phyloP scores from a whole-genome alignment of 2,113 vertebrate species.

The Mustelus asterias region DNA sequence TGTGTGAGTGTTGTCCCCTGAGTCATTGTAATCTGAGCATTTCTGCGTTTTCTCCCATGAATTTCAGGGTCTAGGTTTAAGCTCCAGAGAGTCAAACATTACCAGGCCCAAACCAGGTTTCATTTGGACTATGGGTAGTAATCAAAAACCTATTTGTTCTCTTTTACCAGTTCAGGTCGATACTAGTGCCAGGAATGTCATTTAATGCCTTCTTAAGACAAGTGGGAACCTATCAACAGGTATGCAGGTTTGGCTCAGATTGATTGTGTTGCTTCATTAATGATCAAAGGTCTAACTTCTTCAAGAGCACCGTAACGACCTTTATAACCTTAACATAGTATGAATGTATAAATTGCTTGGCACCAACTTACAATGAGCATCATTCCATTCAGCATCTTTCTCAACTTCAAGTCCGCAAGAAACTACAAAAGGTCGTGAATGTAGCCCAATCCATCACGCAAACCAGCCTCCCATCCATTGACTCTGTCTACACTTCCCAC shows the following conservation, averaged over 20 bases:
- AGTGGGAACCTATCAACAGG: background rate
- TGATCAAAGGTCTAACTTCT: background rate
- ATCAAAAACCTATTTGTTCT: background rate
- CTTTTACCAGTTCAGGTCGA: background rate
- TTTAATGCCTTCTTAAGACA: background rate
- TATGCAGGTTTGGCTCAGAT: background rate
- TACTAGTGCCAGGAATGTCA: background rate
- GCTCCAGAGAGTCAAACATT: background rate
- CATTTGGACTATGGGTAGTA: background rate
- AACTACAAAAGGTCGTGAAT: too few relatives aligned
- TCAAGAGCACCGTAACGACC: background rate
- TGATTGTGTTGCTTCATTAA: background rate
- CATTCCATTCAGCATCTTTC: too few relatives aligned
- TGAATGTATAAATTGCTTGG: slow-evolving; percentile 8
- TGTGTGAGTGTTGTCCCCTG: background rate
- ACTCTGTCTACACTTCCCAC: too few relatives aligned
- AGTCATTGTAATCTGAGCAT: background rate
- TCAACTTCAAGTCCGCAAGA: too few relatives aligned
- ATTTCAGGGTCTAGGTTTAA: background rate
- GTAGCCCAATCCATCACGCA: too few relatives aligned
- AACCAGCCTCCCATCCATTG: too few relatives aligned
- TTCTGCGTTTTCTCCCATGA: background rate
- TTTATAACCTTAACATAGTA: background rate
- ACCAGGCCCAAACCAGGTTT: background rate
- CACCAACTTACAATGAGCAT: background rate